Evolutionary conservation across 2,113 vertebrate species (phyloP).

Genomic region (Pollimyrus isidori): DNA sequence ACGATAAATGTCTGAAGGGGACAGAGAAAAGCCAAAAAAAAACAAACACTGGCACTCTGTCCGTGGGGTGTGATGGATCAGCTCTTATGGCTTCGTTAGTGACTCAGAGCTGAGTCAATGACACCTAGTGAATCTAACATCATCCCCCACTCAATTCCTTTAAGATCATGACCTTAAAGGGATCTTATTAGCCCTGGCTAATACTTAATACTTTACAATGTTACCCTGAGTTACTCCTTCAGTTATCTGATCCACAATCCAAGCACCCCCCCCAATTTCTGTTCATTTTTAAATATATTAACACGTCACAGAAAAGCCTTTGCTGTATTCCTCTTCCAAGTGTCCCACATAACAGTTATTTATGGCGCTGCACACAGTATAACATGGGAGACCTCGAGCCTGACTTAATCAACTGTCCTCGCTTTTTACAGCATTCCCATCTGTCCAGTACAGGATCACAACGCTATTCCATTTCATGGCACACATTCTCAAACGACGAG

Average conservation of each 20-base stretch:
- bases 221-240: neutral
- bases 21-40: neutral
- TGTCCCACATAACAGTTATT: neutral
- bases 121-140: neutral
- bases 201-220: neutral
- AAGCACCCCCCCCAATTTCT: neutral
- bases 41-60: neutral
- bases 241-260: neutral
- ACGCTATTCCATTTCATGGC: neutral
- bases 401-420: neutral
- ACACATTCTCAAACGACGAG: neutral
- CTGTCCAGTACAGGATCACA: neutral
- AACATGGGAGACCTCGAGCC: neutral
- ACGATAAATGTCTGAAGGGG: neutral
- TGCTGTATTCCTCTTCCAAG: neutral
- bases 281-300: neutral
- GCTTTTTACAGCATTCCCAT: neutral
- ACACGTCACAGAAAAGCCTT: too few species aligned
- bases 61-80: neutral
- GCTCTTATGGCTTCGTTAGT: neutral
- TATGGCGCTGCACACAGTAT: neutral
- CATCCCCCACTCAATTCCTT: neutral
- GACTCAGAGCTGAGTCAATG: neutral
- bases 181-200: neutral
- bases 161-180: neutral